Evolutionary conservation across 2,113 vertebrate species (phyloP), one percentile per base, ranked within the genome.

Genomic region (Aplodontia rufa): DNA sequence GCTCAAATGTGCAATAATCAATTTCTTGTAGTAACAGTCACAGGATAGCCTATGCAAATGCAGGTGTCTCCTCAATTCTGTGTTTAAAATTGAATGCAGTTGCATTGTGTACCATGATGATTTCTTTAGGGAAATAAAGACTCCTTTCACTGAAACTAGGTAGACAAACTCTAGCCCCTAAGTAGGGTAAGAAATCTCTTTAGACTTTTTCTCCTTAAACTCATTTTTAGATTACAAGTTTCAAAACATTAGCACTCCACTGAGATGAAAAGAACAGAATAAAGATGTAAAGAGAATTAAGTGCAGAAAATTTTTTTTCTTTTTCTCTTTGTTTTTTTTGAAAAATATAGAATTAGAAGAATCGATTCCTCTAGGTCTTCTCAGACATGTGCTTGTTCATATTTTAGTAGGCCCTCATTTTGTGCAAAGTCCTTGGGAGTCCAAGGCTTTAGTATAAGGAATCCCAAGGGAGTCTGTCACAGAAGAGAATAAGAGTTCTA

Each of bases 301-400:
- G 3, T 5, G 69, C 76, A 69, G 1, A 6, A n/a, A 37, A n/a
- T 3, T 0, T 19, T 5, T 7, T 1, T 66, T 45, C 19, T 4
- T 5, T 24, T 40, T 32, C 2, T 9, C 3, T 35, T 20, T 69
- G 0, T 32, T 4, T 62, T 3, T 53, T 85, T 81, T 58, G 55
- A 58, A 66, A 66, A 35, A 68, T 20, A 26, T 24, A 62, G 66
- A 95, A 42, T 5, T 82, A 55, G 45, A 64, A 58, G 35, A 74
- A 69, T 58, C 5, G 7, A 49, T 11, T 32, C 17, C 22, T 17
- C 10, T 5, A 62, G 64, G 6, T 13, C 5, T 71, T 90, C 42
- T 51, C 26, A 84, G 78, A 72, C 17, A 20, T 16, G 5, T 19
- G 9, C 6, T 20, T 32, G 11, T 85, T 74, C 28, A 8, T 26